phyloP scores from a whole-genome alignment of 35 echinoderm and acorn worm genomes.

The Heliocidaris tuberculata region DNA sequence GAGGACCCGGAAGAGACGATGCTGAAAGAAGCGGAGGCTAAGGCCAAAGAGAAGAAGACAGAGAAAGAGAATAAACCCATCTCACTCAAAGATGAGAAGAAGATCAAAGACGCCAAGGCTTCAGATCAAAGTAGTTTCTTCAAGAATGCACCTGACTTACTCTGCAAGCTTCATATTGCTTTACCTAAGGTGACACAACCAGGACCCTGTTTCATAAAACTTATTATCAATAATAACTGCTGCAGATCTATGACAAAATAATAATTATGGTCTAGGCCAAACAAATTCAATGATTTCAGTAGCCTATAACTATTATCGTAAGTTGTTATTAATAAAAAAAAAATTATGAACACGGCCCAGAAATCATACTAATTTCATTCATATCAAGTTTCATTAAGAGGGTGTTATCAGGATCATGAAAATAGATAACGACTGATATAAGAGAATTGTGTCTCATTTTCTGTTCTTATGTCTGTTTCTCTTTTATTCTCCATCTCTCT shows the following conservation, averaged over 20 bases:
- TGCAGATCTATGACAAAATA: too few species aligned
- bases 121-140: constrained; percentile 48
- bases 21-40: constrained; percentile 83
- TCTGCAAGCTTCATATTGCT: constrained; percentile 84
- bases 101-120: constrained; percentile 69
- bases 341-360: too few species aligned
- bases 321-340: too few species aligned
- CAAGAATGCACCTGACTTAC: constrained; percentile 27
- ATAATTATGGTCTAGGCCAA: too few species aligned
- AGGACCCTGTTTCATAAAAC: too few species aligned
- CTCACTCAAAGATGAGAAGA: constrained; percentile 66
- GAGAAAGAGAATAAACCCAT: constrained; percentile 58
- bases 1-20: constrained; percentile 91
- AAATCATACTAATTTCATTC: too few species aligned
- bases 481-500: not conserved
- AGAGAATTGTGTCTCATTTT: not conserved
- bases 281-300: too few species aligned
- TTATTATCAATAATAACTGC: too few species aligned
- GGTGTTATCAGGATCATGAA: too few species aligned
- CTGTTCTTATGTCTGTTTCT: not conserved
- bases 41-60: constrained; percentile 77
- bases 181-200: constrained; percentile 75
- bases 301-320: too few species aligned
- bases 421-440: too few species aligned
- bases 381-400: too few species aligned